Conservation (phyloP, 2,888 invertebrate genomes). For the Diplolepis rosae region DNA sequence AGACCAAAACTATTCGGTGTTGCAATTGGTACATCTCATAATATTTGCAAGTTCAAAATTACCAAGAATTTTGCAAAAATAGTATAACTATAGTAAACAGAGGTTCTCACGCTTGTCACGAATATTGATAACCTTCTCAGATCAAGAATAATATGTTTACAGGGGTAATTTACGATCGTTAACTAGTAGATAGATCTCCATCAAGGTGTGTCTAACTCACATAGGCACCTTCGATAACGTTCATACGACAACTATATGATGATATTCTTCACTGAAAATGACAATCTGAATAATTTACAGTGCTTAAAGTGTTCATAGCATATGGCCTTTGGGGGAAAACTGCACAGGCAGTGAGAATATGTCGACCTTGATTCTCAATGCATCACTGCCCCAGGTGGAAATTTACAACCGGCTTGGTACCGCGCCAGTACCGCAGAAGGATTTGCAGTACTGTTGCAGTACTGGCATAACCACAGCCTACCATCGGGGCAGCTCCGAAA, state of each 20-base stretch:
- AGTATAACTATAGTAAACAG: constrained; percentile 26
- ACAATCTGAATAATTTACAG: constrained; percentile 18
- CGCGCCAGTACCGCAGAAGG: too few species aligned
- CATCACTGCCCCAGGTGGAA: too few species aligned
- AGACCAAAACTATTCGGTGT: too few species aligned
- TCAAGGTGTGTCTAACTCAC: constrained; percentile 15
- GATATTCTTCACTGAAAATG: constrained; percentile 43
- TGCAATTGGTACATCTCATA: too few species aligned
- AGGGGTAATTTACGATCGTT: constrained; percentile 48
- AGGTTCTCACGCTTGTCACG: constrained; percentile 50
- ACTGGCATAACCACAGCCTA: too few species aligned
- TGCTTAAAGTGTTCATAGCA: neutral
- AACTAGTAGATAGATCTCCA: constrained; percentile 20
- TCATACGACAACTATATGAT: neutral
- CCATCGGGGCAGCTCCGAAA: too few species aligned
- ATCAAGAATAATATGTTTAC: constrained; percentile 52
- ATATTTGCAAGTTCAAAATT: too few species aligned
- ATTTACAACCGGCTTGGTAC: too few species aligned
- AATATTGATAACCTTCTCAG: constrained; percentile 52
- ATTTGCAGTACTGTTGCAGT: too few species aligned
- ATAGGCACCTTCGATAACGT: neutral
- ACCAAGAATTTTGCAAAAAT: too few species aligned
- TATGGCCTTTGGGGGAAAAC: constrained; percentile 10
- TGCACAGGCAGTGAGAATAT: constrained; percentile 1
- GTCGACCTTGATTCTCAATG: neutral